A percentile compares a stretch with the other conserved stretches of the same genome.
Evolutionary conservation across 2,888 invertebrate genomes (phyloP).

Genomic region (Cryptus viduatorius): DNA sequence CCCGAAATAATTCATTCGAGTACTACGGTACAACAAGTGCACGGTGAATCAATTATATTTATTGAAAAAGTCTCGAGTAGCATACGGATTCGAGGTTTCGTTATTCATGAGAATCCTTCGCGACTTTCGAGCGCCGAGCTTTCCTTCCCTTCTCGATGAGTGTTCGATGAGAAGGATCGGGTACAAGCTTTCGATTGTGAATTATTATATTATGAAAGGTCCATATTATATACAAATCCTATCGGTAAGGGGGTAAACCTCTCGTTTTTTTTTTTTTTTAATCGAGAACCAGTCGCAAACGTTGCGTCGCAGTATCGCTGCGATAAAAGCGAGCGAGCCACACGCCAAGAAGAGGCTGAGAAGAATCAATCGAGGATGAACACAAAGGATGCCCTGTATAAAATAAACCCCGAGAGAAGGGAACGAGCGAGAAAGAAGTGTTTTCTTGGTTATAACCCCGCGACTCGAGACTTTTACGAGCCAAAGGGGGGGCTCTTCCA

Average conservation of each 20-base stretch:
- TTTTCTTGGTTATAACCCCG: conserved; percentile 55
- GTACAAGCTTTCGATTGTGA: background rate
- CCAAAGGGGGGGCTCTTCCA: conserved; percentile 32
- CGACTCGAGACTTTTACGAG: conserved; percentile 66
- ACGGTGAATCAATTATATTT: conserved; percentile 38
- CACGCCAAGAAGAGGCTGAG: conserved; percentile 29
- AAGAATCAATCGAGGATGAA: conserved; percentile 68
- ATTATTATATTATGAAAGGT: conserved; percentile 58
- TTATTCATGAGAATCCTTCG: conserved; percentile 31
- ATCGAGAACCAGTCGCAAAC: conserved; percentile 10
- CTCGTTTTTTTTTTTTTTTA: background rate
- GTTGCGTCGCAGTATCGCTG: conserved; percentile 14
- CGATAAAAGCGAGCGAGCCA: conserved; percentile 18
- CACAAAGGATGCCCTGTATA: conserved; percentile 68
- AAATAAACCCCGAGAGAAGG: conserved; percentile 42
- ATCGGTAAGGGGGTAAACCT: conserved; percentile 7
- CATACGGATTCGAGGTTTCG: background rate
- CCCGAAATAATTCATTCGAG: conserved; percentile 44
- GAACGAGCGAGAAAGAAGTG: conserved; percentile 60
- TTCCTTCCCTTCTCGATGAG: background rate
- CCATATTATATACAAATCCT: conserved; percentile 34
- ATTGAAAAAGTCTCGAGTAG: conserved; percentile 35
- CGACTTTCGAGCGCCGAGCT: conserved; percentile 3
- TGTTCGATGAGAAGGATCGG: background rate
- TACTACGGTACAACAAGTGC: conserved; percentile 22